These are phyloP conservation scores for Uropsilus gracilis DNA, from an alignment of 2,113 vertebrate species.

Conservation along the genomic window DNA sequence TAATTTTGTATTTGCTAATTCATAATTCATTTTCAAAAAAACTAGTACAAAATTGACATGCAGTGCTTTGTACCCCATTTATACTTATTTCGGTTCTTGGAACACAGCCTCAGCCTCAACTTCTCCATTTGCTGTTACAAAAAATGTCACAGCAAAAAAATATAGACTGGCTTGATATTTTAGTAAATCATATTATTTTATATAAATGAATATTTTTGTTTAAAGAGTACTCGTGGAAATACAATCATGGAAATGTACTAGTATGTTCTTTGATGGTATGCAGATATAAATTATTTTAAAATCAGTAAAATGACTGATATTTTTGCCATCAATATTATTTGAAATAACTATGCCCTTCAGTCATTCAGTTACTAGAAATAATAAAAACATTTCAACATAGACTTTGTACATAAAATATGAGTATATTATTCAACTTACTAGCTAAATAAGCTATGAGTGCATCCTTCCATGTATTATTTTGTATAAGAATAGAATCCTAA, in stretches of 20 bases:
- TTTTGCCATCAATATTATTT: neutral
- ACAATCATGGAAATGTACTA: no score
- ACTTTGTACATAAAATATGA: neutral
- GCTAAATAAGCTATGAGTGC: neutral
- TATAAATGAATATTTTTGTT: neutral
- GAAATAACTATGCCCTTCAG: neutral
- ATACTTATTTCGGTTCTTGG: neutral
- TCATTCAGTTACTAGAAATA: neutral
- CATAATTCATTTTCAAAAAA: neutral
- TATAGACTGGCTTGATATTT: neutral
- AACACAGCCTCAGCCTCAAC: neutral
- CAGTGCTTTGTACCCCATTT: neutral
- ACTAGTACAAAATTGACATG: neutral
- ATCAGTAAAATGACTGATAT: neutral
- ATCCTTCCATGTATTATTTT: neutral
- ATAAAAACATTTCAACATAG: neutral
- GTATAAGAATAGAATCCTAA: neutral
- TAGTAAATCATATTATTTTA: neutral
- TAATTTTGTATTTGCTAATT: neutral
- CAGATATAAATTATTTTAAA: neutral
- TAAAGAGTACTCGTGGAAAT: no score
- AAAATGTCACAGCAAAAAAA: no score
- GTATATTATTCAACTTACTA: neutral
- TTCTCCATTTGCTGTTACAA: neutral
- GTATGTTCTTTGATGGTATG: no score